These are phyloP conservation scores for Hepsetus odoe DNA, from an alignment of 2,113 vertebrate genomes.

Conservation along the genomic window DNA sequence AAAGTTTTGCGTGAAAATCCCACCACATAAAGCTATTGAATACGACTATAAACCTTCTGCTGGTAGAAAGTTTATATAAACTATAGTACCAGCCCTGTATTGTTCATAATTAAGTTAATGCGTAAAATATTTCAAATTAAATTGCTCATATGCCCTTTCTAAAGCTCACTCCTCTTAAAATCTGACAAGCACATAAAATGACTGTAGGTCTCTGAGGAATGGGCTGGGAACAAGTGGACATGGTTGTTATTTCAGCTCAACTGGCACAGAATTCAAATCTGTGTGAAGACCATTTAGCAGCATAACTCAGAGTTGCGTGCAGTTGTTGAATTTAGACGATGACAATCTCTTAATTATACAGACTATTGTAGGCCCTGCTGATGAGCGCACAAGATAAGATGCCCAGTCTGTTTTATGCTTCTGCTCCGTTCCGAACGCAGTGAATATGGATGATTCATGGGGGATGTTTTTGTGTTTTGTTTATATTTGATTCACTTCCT, in stretches of 20 bases:
- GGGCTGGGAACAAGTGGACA: background rate
- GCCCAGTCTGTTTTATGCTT: constrained; percentile 9
- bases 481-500: constrained; percentile 31
- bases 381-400: constrained; percentile 48
- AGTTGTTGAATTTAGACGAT: constrained; percentile 51
- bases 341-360: constrained; percentile 54
- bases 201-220: background rate
- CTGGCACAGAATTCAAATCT: constrained; percentile 27
- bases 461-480: constrained; percentile 26
- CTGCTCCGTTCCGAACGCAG: background rate
- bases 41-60: too few relatives aligned
- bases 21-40: too few relatives aligned
- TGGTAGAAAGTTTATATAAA: too few relatives aligned
- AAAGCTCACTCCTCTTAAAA: background rate
- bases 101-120: too few relatives aligned
- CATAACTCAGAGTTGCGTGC: constrained; percentile 49
- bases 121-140: background rate
- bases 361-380: constrained; percentile 46
- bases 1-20: too few relatives aligned
- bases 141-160: background rate
- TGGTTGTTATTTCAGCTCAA: constrained; percentile 16
- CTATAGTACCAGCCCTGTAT: too few relatives aligned
- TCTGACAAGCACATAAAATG: constrained; percentile 12
- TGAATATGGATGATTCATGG: constrained; percentile 3
- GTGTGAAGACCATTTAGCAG: constrained; percentile 43